A percentile compares a stretch with the other conserved stretches of the same genome.
Evolutionary conservation across 1,140 invertebrate species (phyloP).

Genomic region (Drosophila sproati): DNA sequence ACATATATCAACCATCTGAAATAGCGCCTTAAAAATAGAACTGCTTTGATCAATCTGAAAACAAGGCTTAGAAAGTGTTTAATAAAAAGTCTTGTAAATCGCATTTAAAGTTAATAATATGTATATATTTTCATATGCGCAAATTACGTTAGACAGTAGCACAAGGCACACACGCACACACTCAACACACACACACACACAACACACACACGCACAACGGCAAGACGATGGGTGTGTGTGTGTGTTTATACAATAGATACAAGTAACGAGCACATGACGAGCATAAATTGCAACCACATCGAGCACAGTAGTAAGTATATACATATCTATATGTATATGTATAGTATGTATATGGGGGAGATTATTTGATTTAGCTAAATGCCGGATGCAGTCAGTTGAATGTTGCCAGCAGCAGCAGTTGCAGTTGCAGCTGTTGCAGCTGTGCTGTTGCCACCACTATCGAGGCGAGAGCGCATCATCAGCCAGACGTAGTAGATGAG

Average conservation of each 20-base stretch:
- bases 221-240: constrained; percentile 1
- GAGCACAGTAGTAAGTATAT: constrained; percentile 35
- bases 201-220: constrained; percentile 7
- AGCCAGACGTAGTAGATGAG: constrained; percentile 72
- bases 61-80: too few relatives aligned
- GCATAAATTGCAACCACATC: constrained; percentile 44
- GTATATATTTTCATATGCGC: constrained; percentile 8
- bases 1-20: too few relatives aligned
- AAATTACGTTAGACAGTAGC: constrained; percentile 10
- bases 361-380: constrained; percentile 72
- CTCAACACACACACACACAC: too few relatives aligned
- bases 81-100: neutral
- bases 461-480: constrained; percentile 47
- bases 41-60: too few relatives aligned
- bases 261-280: constrained; percentile 16
- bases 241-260: constrained; percentile 16
- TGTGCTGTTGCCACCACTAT: constrained; percentile 5
- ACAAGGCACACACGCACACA: constrained; percentile 1
- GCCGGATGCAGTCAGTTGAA: constrained; percentile 59
- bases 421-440: neutral
- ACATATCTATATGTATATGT: neutral
- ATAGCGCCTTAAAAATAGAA: too few relatives aligned
- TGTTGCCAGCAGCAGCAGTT: constrained; percentile 1
- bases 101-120: constrained; percentile 1
- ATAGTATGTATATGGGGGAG: constrained; percentile 49